phyloP scores from a whole-genome alignment of 2,797 vertebrate species.

The Sciurus carolinensis region DNA sequence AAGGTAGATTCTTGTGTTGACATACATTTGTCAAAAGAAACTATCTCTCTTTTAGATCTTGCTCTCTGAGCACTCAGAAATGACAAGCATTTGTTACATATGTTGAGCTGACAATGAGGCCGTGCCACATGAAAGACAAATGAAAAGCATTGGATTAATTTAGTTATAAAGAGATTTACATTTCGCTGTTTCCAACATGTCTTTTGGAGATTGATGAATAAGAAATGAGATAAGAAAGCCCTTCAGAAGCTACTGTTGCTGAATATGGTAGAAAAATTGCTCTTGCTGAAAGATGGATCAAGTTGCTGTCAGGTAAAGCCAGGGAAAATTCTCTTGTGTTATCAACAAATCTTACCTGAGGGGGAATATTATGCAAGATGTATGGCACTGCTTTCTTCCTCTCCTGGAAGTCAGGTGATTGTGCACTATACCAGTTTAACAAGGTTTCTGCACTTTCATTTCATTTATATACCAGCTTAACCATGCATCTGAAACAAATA shows the following conservation, averaged over 20 bases:
- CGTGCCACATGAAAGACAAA: constrained; percentile 80
- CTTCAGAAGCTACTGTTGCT: constrained; percentile 75
- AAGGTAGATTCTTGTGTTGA: constrained; percentile 75
- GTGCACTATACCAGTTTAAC: constrained; percentile 30
- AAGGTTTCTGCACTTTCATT: constrained; percentile 35
- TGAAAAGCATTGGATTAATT: constrained; percentile 85
- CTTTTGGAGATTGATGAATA: constrained; percentile 84
- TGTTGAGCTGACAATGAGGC: constrained; percentile 79
- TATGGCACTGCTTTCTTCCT: constrained; percentile 6
- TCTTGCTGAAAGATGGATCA: constrained; percentile 81
- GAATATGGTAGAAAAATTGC: constrained; percentile 82
- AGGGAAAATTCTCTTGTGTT: constrained; percentile 84
- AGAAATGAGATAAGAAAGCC: constrained; percentile 84
- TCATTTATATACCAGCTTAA: constrained; percentile 68
- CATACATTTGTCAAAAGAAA: constrained; percentile 74
- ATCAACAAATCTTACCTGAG: constrained; percentile 83
- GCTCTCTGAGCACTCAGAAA: constrained; percentile 62
- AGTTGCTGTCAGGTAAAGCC: constrained; percentile 81
- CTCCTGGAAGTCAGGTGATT: constrained; percentile 37
- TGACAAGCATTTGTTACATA: constrained; percentile 83
- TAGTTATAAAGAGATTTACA: constrained; percentile 84
- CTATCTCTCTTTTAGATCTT: constrained; percentile 71
- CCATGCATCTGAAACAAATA: constrained; percentile 2
- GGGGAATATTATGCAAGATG: constrained; percentile 78
- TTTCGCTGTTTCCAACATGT: constrained; percentile 80